Evolutionary conservation across 1,140 invertebrate genomes (phyloP), one percentile per base, ranked within the genome.

Genomic region (Pinna nobilis): DNA sequence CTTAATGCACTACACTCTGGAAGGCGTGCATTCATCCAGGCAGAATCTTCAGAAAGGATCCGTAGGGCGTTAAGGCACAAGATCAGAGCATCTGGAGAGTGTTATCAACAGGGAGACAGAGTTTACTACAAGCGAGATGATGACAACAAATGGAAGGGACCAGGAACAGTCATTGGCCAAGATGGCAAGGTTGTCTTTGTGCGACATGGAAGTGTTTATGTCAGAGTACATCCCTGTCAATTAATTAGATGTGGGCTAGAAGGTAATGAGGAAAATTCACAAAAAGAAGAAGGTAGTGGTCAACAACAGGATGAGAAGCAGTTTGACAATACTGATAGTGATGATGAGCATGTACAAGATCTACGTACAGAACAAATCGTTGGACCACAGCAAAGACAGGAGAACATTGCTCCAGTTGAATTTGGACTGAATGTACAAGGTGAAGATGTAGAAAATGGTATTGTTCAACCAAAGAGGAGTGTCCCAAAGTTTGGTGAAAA

Each of bases 111-210:
- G 51, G 73, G 77, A 6, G 73, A 72, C 51, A n/a, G 23, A 11
- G 77, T 76, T 18, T 76, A 55, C 33, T 76, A 79, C 20, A 69
- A 79, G 35, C 23, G 77, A 53, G 73, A 79, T 37, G 74, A 65
- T 15, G 68, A 69, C 15, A 67, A 78, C n/a, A 51, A 20, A 41
- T 78, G 72, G 69, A 50, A 64, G 32, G 77, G 74, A 33, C 74
- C 74, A 9, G 70, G 39, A 41, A 72, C 55, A 63, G 70, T 74
- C 6, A 32, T 72, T 11, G 69, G 65, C 50, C 61, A 78, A 66
- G 71, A 78, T 61, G 53, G 76, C 6, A 77, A 70, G 44, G 49
- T 70, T 28, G 61, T 74, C 32, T 69, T 74, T 75, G 74, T 75
- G 20, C 23, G 68, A 15, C 73, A 78, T 71, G 77, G 74, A 33